These are phyloP conservation scores for Drosophila punjabiensis DNA, from an alignment of 1,140 invertebrate species.

Conservation along the genomic window DNA sequence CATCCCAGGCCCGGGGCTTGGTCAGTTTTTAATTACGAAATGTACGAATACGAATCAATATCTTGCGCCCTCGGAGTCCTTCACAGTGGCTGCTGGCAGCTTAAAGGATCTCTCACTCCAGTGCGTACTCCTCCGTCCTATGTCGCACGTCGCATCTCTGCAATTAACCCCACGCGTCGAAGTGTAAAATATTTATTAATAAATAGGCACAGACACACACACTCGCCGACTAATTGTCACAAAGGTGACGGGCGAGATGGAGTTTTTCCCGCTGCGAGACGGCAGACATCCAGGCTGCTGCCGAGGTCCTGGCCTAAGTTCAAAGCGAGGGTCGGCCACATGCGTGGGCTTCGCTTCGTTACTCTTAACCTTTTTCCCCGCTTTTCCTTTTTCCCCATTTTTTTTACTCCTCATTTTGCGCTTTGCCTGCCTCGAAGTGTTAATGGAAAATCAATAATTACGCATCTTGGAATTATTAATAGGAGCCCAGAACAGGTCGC, in stretches of 20 bases:
- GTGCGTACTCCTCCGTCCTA: slow-evolving; percentile 3
- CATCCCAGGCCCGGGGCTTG: slow-evolving; percentile 9
- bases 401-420: slow-evolving; percentile 28
- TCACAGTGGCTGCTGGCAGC: slow-evolving; percentile 12
- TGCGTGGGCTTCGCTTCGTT: slow-evolving; percentile 51
- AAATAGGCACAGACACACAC: slow-evolving; percentile 63
- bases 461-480: slow-evolving; percentile 84
- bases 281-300: slow-evolving; percentile 42
- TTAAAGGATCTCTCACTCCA: slow-evolving; percentile 51
- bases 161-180: slow-evolving; percentile 78
- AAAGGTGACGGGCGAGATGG: slow-evolving; percentile 71
- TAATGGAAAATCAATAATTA: slow-evolving; percentile 84
- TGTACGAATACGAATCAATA: slow-evolving; percentile 24
- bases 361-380: slow-evolving; percentile 40
- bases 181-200: slow-evolving; percentile 83
- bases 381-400: slow-evolving; percentile 27
- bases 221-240: slow-evolving; percentile 76
- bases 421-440: slow-evolving; percentile 70
- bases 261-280: slow-evolving; percentile 64
- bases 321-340: slow-evolving; percentile 69
- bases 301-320: slow-evolving; percentile 68
- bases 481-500: slow-evolving; percentile 32
- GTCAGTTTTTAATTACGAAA: slow-evolving; percentile 69
- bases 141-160: slow-evolving; percentile 24
- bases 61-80: slow-evolving; percentile 24